A percentile compares a stretch with the other conserved stretches of the same genome.
These are phyloP conservation scores for Anser cygnoides DNA, from an alignment of 2,113 vertebrate species.

Conservation along the genomic window DNA sequence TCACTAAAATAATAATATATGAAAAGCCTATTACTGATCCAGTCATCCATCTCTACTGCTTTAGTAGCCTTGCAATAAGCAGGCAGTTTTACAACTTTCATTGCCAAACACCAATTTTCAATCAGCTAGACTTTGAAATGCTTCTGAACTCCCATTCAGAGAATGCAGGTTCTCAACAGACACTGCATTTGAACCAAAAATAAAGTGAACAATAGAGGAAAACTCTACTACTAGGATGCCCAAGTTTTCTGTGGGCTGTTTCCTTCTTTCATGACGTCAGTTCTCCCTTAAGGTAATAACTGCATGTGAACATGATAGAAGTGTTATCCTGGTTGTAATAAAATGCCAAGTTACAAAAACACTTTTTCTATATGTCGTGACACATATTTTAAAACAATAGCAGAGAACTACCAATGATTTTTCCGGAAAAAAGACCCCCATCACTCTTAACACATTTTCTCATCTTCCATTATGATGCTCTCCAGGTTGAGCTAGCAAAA, in stretches of 20 bases:
- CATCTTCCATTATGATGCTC: background rate
- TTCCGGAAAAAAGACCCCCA: background rate
- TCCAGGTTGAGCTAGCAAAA: background rate
- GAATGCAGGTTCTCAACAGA: background rate
- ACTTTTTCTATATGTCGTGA: background rate
- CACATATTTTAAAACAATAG: slow-evolving; percentile 15
- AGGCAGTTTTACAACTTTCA: background rate
- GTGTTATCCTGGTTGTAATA: background rate
- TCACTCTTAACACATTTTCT: background rate
- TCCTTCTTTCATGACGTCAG: background rate
- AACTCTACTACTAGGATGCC: background rate
- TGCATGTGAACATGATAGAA: background rate
- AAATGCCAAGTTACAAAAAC: background rate
- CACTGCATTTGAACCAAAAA: background rate
- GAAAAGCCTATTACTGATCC: background rate
- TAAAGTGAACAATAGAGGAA: background rate
- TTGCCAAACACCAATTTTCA: background rate
- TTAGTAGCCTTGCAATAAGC: background rate
- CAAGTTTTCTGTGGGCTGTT: background rate
- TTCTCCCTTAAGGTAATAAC: background rate
- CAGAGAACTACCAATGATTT: background rate
- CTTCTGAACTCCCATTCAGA: background rate
- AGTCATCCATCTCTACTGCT: background rate
- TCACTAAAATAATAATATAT: background rate
- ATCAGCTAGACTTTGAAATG: background rate